A percentile compares a stretch with the other conserved stretches of the same genome.
phyloP scores from a whole-genome alignment of 1,140 invertebrate species.

The Apis mellifera region DNA sequence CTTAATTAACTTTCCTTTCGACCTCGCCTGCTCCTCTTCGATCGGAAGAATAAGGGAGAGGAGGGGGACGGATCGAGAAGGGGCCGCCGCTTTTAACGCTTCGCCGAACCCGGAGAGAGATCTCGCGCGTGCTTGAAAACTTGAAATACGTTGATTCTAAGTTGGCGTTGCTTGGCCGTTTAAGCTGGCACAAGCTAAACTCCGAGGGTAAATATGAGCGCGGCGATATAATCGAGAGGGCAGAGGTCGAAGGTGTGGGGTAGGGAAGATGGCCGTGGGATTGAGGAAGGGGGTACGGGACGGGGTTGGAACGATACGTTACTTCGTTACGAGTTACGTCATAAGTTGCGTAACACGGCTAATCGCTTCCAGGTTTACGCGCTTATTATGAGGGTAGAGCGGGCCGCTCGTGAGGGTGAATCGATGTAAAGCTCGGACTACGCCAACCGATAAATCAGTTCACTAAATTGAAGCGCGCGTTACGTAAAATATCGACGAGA shows the following conservation, averaged over 20 bases:
- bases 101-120: no score
- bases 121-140: constrained; percentile 48
- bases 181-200: constrained; percentile 32
- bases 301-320: constrained; percentile 27
- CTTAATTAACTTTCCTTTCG: constrained; percentile 20
- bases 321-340: constrained; percentile 57
- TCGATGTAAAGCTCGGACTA: constrained; percentile 39
- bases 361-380: constrained; percentile 53
- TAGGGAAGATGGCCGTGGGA: not conserved
- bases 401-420: constrained; percentile 25
- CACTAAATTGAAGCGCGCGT: constrained; percentile 54
- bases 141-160: constrained; percentile 59
- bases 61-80: not conserved
- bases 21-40: not conserved
- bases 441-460: constrained; percentile 42
- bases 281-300: no score
- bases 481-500: constrained; percentile 46
- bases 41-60: not conserved
- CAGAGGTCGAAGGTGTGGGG: not conserved
- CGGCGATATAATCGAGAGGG: not conserved
- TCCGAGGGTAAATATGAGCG: constrained; percentile 43
- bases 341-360: constrained; percentile 54
- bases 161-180: constrained; percentile 19
- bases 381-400: constrained; percentile 47
- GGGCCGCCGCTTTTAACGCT: no score